Percentiles rank a stretch among this genome's conserved stretches.
phyloP scores from a whole-genome alignment of 2,888 invertebrate species.

The Cenopis cana region DNA sequence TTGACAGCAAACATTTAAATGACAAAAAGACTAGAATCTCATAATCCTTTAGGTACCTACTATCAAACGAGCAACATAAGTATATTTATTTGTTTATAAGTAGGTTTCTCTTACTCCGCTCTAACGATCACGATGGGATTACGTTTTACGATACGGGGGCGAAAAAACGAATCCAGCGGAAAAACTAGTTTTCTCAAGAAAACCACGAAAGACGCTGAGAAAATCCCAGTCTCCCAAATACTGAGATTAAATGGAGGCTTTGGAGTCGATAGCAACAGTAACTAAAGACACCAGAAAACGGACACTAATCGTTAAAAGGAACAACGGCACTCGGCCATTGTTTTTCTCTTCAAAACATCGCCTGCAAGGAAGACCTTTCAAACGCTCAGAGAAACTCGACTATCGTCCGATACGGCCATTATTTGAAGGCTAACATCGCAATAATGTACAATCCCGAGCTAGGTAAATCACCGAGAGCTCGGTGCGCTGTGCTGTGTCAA shows the following conservation, averaged over 20 bases:
- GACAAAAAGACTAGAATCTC: no score
- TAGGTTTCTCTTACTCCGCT: no score
- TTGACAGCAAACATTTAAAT: no score
- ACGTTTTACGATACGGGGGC: no score
- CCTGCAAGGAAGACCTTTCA: background rate
- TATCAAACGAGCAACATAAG: no score
- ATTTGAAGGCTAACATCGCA: conserved; percentile 3
- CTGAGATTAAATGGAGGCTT: background rate
- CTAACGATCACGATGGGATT: no score
- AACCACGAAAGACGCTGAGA: no score
- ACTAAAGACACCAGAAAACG: background rate
- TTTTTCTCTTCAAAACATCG: background rate
- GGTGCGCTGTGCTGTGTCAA: background rate
- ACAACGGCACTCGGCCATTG: background rate
- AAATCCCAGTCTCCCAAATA: no score
- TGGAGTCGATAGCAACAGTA: background rate
- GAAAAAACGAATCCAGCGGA: no score
- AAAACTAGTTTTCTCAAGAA: no score
- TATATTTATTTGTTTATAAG: no score
- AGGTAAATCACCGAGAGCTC: conserved; percentile 3
- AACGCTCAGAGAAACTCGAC: background rate
- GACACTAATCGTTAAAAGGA: background rate
- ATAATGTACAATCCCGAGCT: conserved; percentile 14
- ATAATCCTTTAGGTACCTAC: no score
- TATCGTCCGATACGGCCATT: background rate